Conservation (phyloP, 2,797 vertebrate genomes). For the Bradypodion ventrale region DNA sequence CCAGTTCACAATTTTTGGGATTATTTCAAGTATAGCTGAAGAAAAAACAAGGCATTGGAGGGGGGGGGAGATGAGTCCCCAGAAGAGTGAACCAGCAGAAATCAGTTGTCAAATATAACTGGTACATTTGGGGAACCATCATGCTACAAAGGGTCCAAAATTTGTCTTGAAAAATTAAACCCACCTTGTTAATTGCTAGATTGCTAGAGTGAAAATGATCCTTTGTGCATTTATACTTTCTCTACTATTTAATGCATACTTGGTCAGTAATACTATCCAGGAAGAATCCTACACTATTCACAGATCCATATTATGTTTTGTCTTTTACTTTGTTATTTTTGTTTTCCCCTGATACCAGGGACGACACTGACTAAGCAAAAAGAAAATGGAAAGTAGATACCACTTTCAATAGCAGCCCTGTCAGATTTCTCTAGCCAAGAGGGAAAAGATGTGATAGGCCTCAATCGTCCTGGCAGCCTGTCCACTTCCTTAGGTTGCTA, state of each 20-base stretch:
- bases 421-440: not conserved
- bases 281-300: not conserved
- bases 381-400: too few relatives aligned
- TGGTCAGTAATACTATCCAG: not conserved
- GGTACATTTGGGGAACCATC: too few relatives aligned
- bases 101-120: too few relatives aligned
- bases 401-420: not conserved
- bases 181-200: not conserved
- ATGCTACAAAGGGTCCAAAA: not conserved
- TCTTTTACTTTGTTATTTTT: too few relatives aligned
- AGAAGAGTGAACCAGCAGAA: not conserved
- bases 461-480: not conserved
- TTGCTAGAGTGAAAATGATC: too few relatives aligned
- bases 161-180: not conserved
- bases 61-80: too few relatives aligned
- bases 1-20: not conserved
- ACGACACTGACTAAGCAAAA: too few relatives aligned
- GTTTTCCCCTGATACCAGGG: too few relatives aligned
- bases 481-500: not conserved
- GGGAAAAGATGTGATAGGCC: not conserved
- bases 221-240: not conserved
- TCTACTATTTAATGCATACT: not conserved
- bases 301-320: too few relatives aligned
- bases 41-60: too few relatives aligned
- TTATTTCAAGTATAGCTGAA: not conserved